These are phyloP conservation scores for Eolophus roseicapilla DNA, from an alignment of 2,113 vertebrate species.

Conservation along the genomic window DNA sequence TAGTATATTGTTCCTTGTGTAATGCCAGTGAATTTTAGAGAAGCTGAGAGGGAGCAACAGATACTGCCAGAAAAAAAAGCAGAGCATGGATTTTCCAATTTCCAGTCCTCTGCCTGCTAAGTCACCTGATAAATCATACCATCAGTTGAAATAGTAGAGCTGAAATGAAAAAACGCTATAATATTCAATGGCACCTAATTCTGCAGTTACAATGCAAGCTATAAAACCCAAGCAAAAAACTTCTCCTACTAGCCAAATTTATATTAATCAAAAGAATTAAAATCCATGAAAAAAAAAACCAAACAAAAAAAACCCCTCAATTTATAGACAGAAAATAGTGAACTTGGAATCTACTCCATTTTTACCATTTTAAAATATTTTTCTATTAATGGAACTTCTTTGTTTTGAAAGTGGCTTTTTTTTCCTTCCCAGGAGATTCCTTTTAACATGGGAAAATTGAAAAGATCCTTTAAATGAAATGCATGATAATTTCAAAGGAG, in stretches of 20 bases:
- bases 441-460: constrained; percentile 11
- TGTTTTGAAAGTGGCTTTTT: not conserved
- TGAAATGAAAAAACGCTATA: not conserved
- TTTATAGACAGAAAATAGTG: not conserved
- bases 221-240: not conserved
- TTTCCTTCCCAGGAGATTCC: not conserved
- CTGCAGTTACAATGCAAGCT: not conserved
- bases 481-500: constrained; percentile 28
- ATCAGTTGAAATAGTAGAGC: not conserved
- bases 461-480: constrained; percentile 1
- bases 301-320: not conserved
- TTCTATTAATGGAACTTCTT: constrained; percentile 6
- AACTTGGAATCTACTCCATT: not conserved
- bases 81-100: not conserved
- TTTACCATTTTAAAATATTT: not conserved
- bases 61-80: not conserved
- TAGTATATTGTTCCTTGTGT: not conserved
- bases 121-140: not conserved
- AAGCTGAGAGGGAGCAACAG: not conserved
- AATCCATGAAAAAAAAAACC: not conserved
- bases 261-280: not conserved
- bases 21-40: not conserved
- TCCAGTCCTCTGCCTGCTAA: not conserved
- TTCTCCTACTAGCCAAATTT: not conserved
- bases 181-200: not conserved